Base-by-base conservation (phyloP, 2,888 invertebrate species). In the Pantelozetes paolii region DNA sequence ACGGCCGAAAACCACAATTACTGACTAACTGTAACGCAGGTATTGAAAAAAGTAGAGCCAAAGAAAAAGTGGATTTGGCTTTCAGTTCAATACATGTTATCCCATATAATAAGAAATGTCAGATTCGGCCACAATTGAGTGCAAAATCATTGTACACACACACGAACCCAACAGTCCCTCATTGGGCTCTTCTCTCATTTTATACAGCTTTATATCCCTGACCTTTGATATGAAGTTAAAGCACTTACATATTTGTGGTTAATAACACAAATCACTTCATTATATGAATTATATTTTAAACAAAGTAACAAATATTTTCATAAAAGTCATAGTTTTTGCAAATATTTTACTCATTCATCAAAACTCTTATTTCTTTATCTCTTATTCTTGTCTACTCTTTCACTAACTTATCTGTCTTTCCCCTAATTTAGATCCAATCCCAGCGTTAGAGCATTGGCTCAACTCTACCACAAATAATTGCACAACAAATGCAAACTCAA, bases 371-470 rank as follows among this genome's bases (percentile, higher is more conserved):
- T n/a, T 64, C 36, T 30, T 36, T 20, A 64, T n/a, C 20, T 8
- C 11, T 69, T 45, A 40, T 8, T 42, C 36, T 42, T 69, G 15
- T 69, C 26, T 69, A 40, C 23, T 69, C 20, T 23, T 15, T 59
- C 13, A 8, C 15, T 26, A 64, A 36, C 36, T 64, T 32, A 64
- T 64, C 20, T 64, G 6, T 36, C 18, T 69, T 42, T 40, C 36
- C 18, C 30, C 18, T 15, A n/a, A 15, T 69, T 42, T 45, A 69
- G 69, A 69, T 69, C 69, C 69, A 69, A 45, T 69, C 15, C 69
- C 69, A 69, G 69, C 69, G 40, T 69, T 69, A 69, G 69, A 69
- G 69, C 42, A 69, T 69, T 69, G 69, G 69, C 69, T 69, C 69
- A 69, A 69, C 11, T 40, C 15, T 36, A 67, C 23, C 15, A n/a